Base-by-base conservation (phyloP, 2,888 invertebrate species). In the Thymelicus lineola region DNA sequence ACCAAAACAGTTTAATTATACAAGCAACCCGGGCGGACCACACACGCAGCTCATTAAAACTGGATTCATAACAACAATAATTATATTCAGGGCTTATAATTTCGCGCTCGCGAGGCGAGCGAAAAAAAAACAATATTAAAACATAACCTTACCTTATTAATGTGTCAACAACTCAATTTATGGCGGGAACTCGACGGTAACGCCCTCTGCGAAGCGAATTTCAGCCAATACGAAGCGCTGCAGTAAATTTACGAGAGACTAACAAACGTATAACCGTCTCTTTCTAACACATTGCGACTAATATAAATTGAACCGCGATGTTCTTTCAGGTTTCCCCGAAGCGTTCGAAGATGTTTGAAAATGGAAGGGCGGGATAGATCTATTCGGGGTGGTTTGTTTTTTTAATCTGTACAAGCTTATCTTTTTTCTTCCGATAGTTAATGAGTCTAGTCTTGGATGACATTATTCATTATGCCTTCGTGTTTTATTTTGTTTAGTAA, bases 151-250 rank as follows among this genome's bases (percentile, higher is more conserved):
- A 82, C 80, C 90, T 91, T 93, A 93, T 91, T 90, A 91, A 90
- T 88, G 92, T 93, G 93, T 93, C 94, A 93, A 94, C 94, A 94
- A 90, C 94, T 94, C 93, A 93, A 94, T 94, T 94, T 94, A 94
- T 94, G 89, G 93, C 91, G 91, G 88, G 88, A 91, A 91, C 80
- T 73, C 80, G 82, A 78, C 73, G 88, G 90, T 78, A 81, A 90
- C 93, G 93, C 93, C 93, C 90, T 87, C 86, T 83, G 77, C 86
- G 83, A 83, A 82, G 82, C 81, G 80, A 82, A 76, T 75, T 76
- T 80, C 83, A 74, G 75, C 94, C 94, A 94, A 94, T 93, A 81
- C 82, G 77, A 77, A 72, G 74, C 78, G 75, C 73, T 75, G 80
- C 74, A 76, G 78, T 78, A 81, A 76, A 76, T 73, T 80, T 69